These are phyloP conservation scores for Macrobrachium nipponense DNA, from an alignment of 1,140 invertebrate species.

Conservation along the genomic window DNA sequence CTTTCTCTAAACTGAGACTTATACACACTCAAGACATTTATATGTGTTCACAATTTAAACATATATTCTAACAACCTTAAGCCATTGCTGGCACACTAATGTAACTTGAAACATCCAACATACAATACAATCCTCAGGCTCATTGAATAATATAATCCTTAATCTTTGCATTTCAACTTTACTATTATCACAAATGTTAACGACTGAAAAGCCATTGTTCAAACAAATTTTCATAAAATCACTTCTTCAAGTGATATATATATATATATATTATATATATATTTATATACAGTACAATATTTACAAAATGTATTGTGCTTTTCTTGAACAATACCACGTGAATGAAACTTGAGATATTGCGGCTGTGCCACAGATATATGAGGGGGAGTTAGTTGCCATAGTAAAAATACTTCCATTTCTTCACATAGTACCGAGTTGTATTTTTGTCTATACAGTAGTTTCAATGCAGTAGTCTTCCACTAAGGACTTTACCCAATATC, in stretches of 20 bases:
- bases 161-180: conserved; percentile 9
- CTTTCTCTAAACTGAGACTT: conserved; percentile 34
- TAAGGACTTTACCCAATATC: conserved; percentile 62
- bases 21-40: conserved; percentile 23
- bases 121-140: conserved; percentile 25
- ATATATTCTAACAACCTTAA: conserved; percentile 36
- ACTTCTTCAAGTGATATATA: too few species aligned
- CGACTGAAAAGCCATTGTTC: too few species aligned
- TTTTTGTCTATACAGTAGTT: conserved; percentile 46
- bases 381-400: background rate
- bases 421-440: background rate
- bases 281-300: too few species aligned
- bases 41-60: conserved; percentile 36
- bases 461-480: conserved; percentile 59
- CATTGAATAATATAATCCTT: conserved; percentile 27
- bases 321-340: too few species aligned
- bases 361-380: too few species aligned
- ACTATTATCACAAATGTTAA: conserved; percentile 5
- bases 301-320: too few species aligned
- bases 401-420: conserved; percentile 8
- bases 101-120: conserved; percentile 40
- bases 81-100: conserved; percentile 28
- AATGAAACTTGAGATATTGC: too few species aligned
- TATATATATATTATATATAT: too few species aligned
- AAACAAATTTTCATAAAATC: too few species aligned